A percentile compares a stretch with the other conserved stretches of the same genome.
These are phyloP conservation scores for Oreochromis niloticus DNA, from an alignment of 2,113 vertebrate genomes.

Conservation along the genomic window DNA sequence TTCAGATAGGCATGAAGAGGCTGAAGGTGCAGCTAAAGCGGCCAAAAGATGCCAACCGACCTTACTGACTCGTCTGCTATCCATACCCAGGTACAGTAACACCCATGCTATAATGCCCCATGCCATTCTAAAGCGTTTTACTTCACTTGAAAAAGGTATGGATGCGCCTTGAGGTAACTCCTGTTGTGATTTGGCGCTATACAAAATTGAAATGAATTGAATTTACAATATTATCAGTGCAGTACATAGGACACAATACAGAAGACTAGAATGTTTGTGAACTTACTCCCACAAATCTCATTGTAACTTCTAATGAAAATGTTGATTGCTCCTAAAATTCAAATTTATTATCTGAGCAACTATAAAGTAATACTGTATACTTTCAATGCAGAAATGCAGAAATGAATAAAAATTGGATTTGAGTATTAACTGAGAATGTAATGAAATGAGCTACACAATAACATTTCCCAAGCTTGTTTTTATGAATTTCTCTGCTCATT, in stretches of 20 bases:
- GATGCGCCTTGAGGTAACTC: background rate
- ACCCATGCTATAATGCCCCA: background rate
- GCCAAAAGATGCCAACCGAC: constrained; percentile 97
- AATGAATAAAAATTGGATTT: background rate
- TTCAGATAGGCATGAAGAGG: constrained; percentile 99
- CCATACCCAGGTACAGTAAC: constrained; percentile 74
- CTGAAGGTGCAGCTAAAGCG: constrained; percentile 98
- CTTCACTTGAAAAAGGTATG: background rate
- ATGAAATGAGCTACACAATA: background rate
- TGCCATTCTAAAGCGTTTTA: background rate
- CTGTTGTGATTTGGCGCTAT: background rate
- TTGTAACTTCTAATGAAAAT: background rate
- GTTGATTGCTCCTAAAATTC: background rate
- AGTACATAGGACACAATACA: background rate
- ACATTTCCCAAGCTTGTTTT: background rate
- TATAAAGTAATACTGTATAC: background rate
- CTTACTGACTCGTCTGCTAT: constrained; percentile 86
- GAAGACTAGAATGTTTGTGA: background rate
- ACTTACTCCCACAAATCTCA: background rate
- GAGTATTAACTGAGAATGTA: background rate
- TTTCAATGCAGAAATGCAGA: background rate
- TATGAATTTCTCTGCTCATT: background rate
- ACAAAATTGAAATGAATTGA: background rate
- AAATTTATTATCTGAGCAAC: background rate
- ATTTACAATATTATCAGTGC: background rate